A percentile compares a stretch with the other conserved stretches of the same genome.
Conservation (phyloP, 1,140 invertebrate species). For the Lasioglossum albipes region DNA sequence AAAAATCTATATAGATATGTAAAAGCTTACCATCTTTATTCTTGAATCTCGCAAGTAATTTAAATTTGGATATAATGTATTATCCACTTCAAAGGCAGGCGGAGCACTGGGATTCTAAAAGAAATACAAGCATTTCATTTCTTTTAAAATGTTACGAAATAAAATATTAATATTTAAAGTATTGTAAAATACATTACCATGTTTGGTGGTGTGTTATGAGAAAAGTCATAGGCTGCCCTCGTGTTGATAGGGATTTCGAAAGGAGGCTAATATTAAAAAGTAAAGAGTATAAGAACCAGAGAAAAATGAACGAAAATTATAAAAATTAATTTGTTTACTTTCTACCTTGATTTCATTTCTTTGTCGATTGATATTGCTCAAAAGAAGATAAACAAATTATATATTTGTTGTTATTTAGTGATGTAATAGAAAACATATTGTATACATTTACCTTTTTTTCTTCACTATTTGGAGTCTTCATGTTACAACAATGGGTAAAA, state of each 20-base stretch:
- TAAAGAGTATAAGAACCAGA: not conserved
- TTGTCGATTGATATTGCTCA: too few relatives aligned
- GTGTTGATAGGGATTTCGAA: too few relatives aligned
- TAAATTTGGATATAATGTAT: not conserved
- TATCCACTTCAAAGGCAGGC: not conserved
- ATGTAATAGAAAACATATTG: not conserved
- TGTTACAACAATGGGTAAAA: conserved; percentile 8
- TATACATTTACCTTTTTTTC: not conserved
- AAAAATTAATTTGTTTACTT: too few relatives aligned
- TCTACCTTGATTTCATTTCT: too few relatives aligned
- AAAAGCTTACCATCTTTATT: not conserved
- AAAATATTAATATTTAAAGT: not conserved
- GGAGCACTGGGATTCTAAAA: conserved; percentile 1
- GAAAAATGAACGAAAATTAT: not conserved
- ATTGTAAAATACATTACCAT: not conserved
- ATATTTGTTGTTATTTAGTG: too few relatives aligned
- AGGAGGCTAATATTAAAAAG: not conserved
- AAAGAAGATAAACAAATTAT: too few relatives aligned
- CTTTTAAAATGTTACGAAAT: not conserved
- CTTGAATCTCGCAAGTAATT: not conserved
- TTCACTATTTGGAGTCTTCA: not conserved
- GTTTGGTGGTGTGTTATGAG: too few relatives aligned
- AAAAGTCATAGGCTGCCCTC: not conserved
- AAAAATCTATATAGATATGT: not conserved
- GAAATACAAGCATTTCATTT: not conserved